These are phyloP conservation scores for Caprella mutica DNA, from an alignment of 2,888 invertebrate genomes.

Conservation along the genomic window DNA sequence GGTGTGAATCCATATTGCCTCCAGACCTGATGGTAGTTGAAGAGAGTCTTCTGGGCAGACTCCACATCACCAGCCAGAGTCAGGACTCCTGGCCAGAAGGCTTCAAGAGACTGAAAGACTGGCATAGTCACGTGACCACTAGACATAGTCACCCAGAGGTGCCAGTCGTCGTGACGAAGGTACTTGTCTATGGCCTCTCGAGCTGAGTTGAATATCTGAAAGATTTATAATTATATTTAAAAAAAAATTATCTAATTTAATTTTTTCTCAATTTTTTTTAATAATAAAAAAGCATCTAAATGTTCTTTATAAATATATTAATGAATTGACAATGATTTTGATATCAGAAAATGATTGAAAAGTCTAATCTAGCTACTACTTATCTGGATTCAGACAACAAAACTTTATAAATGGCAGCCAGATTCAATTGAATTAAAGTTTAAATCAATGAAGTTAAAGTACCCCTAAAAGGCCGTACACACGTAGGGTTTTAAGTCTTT, in stretches of 20 bases:
- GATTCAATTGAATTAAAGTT: no score
- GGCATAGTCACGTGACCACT: constrained; percentile 90
- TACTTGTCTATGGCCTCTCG: constrained; percentile 67
- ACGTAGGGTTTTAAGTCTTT: no score
- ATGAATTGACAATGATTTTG: no score
- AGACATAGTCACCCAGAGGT: constrained; percentile 97
- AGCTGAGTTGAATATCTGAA: constrained; percentile 67
- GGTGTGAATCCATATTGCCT: constrained; percentile 95
- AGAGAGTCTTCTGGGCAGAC: constrained; percentile 80
- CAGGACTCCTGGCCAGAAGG: constrained; percentile 95
- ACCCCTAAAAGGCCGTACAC: no score
- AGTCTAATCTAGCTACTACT: no score
- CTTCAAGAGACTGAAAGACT: constrained; percentile 96
- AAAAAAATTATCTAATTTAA: constrained; percentile 38
- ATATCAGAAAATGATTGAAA: no score
- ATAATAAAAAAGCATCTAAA: no score
- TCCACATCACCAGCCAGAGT: constrained; percentile 77
- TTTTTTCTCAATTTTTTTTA: constrained; percentile 58
- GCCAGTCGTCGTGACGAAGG: constrained; percentile 92
- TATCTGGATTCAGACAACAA: no score
- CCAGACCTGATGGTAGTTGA: constrained; percentile 91
- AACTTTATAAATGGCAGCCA: no score
- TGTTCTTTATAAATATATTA: no score
- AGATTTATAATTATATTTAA: not conserved
- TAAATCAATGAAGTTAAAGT: no score